Base-by-base conservation (phyloP, 1,140 invertebrate genomes). In the Zaprionus taronus region DNA sequence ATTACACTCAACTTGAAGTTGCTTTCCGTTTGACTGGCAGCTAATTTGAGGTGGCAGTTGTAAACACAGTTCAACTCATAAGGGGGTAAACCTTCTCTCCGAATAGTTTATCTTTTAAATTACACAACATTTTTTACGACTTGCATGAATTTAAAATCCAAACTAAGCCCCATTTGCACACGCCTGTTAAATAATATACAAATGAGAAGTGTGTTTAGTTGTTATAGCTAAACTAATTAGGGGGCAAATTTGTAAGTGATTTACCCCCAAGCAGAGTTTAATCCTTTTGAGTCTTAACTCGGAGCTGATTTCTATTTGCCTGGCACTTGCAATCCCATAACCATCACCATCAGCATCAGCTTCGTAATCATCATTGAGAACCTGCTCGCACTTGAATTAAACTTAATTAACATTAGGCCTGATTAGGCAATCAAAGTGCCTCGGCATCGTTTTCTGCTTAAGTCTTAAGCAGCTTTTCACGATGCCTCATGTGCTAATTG, bases 381-480 rank as follows among this genome's bases (percentile, higher is more conserved):
- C 26, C 38, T 31, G 61, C 44, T 53, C n/a, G 2, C 17, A 66
- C n/a, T 38, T 47, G 38, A 12, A 51, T 31, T 58, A n/a, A 28
- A 31, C 66, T 69, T 47, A 74, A 74, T 69, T 56, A 70, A 17
- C 38, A 56, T 69, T 57, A 28, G 28, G 61, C 22, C 38, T 36
- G 57, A 69, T 69, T 69, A 34, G 56, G 41, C 60, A 51, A 58
- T 60, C 55, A 41, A 60, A 53, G 55, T 44, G 53, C 22, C 61
- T 65, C 7, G 31, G 20, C 63, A 58, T 47, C 51, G 44, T 41
- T 49, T 71, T 62, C 67, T 51, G 53, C 34, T 47, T 58, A 67
- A 60, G 56, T 31, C 70, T 60, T 72, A 66, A 74, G 66, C 67
- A 51, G 72, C 66, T 68, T 70, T 70, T 56, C 66, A 70, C 66